phyloP scores from a whole-genome alignment of 2,888 invertebrate species.

The Monoplex corrugatus region DNA sequence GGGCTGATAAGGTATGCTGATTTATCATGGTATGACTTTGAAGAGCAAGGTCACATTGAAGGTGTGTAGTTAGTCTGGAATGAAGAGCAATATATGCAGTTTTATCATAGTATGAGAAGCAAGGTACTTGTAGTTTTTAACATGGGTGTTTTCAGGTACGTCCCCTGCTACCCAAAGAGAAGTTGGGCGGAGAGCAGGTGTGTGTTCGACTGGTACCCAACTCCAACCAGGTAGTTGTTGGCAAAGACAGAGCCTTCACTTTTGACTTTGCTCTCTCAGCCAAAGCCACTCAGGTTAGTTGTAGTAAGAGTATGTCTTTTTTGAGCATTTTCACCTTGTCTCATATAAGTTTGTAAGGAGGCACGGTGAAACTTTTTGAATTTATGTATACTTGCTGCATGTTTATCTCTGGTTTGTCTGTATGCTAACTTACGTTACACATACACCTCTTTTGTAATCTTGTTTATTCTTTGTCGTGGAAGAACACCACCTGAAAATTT shows the following conservation, averaged over 20 bases:
- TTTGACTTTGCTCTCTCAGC: constrained; percentile 92
- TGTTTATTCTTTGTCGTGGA: too few species aligned
- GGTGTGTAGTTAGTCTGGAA: too few species aligned
- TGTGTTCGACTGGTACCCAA: constrained; percentile 77
- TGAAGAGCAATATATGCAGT: too few species aligned
- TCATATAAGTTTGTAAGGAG: background rate
- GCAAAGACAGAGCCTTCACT: constrained; percentile 89
- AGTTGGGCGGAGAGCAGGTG: constrained; percentile 77
- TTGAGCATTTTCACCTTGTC: background rate
- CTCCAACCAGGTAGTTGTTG: constrained; percentile 84
- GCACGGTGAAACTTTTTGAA: background rate
- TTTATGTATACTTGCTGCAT: too few species aligned
- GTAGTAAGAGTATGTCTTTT: background rate
- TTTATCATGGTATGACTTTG: too few species aligned
- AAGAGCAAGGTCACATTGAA: too few species aligned
- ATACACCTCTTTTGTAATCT: too few species aligned
- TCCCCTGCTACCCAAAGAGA: constrained; percentile 80
- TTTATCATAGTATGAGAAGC: too few species aligned
- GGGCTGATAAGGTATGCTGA: too few species aligned
- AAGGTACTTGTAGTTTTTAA: background rate
- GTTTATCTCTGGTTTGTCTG: too few species aligned
- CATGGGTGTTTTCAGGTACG: constrained; percentile 70
- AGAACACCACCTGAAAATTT: too few species aligned
- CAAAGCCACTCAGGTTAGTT: constrained; percentile 86
- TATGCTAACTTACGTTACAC: too few species aligned